Evolutionary conservation across 2,797 vertebrate genomes (phyloP).

Genomic region (Tokudaia tokunoshimensis): DNA sequence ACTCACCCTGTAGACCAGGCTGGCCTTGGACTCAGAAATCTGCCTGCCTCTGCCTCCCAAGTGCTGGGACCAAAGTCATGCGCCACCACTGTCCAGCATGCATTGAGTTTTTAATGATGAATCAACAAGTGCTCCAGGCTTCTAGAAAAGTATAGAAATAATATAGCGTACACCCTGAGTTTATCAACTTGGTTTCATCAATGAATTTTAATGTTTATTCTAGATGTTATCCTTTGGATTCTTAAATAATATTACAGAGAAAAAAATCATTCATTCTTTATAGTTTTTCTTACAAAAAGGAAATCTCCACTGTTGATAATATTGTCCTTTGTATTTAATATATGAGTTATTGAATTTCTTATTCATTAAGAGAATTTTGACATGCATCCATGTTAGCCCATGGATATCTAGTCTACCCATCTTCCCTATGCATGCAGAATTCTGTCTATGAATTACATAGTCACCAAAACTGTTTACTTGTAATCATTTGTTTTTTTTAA

Average conservation of each 20-base stretch:
- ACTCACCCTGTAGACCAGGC: no score
- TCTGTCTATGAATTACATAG: not conserved
- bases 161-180: not conserved
- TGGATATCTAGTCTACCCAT: not conserved
- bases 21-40: no score
- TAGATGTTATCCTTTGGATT: not conserved
- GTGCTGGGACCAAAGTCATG: no score
- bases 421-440: not conserved
- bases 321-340: constrained; percentile 38
- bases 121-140: constrained; percentile 14
- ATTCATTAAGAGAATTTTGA: not conserved
- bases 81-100: not conserved
- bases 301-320: not conserved
- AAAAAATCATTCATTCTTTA: not conserved
- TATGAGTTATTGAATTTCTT: not conserved
- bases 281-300: constrained; percentile 24
- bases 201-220: not conserved
- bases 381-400: not conserved
- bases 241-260: not conserved
- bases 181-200: constrained; percentile 3
- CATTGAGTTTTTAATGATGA: constrained; percentile 7
- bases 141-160: constrained; percentile 18
- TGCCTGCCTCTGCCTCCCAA: no score
- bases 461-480: not conserved
- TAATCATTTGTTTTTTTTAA: not conserved